Evolutionary conservation across 1,140 invertebrate genomes (phyloP), one percentile per base, ranked within the genome.

Genomic region (Apis laboriosa): DNA sequence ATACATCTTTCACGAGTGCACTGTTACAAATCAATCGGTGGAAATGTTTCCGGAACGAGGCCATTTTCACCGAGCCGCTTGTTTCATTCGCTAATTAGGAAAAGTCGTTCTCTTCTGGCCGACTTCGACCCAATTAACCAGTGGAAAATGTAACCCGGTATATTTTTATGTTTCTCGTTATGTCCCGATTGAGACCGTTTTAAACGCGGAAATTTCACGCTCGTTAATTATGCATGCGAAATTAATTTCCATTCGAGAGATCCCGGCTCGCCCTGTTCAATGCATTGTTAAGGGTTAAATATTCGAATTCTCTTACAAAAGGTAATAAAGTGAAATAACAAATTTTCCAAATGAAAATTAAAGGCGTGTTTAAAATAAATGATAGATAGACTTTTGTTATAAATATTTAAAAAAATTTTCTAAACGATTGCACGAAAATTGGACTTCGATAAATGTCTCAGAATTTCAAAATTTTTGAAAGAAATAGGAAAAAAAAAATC

Each of bases 71-170:
- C 15, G 60, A 11, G 21, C 15, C n/a, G 49, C 9, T 64, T 74
- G 78, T 80, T 80, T 63, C 53, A 80, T 64, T 72, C 58, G 68
- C 68, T 80, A 80, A 80, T 80, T 80, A 80, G 77, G 24, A 64
- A 58, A 63, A 73, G 67, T 28, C 43, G 56, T 68, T 51, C 34
- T 43, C 34, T 43, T 43, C 34, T 24, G 55, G 28, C 15, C 7
- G 49, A 74, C 78, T 58, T n/a, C 55, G 67, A 28, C 34, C 70
- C 71, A 80, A 80, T 80, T 80, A 80, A 80, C 21, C 58, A 49
- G 28, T 1, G 11, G 55, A 53, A 15, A 51, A 2, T 17, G 55
- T 68, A 21, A 28, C n/a, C 7, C 51, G 49, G 11, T 9, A 51
- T n/a, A 58, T 56, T 66, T 80, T 74, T 34, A n/a, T 8, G 5